Conservation (phyloP, 2,113 vertebrate species). For the Gallinago undulata region DNA sequence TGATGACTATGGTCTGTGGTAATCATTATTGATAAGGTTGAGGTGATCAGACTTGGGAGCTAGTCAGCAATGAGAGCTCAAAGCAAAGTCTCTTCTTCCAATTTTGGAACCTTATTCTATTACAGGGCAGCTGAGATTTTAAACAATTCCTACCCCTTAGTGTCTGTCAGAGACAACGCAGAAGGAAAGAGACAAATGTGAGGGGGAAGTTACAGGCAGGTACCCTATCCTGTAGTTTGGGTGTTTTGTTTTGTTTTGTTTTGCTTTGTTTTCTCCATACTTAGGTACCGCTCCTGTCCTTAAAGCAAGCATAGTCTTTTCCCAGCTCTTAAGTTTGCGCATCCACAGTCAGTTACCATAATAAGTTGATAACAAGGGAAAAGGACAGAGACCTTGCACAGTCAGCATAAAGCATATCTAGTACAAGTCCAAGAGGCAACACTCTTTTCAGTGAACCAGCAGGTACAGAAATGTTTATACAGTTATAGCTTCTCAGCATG, state of each 20-base stretch:
- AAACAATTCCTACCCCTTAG: neutral
- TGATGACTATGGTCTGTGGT: neutral
- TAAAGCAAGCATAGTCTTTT: neutral
- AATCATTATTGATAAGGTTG: neutral
- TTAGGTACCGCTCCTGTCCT: neutral
- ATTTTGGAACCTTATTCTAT: neutral
- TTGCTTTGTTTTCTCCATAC: neutral
- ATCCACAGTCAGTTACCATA: neutral
- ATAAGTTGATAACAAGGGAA: neutral
- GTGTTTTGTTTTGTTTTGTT: neutral
- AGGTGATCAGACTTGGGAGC: neutral
- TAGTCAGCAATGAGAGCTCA: neutral
- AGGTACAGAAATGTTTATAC: neutral
- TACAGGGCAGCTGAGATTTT: neutral
- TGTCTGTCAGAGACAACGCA: neutral
- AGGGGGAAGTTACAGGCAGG: neutral
- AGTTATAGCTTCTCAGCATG: neutral
- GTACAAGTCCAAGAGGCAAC: neutral
- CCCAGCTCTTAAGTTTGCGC: neutral
- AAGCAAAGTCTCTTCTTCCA: neutral
- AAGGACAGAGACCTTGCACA: neutral
- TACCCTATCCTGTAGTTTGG: neutral
- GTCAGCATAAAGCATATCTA: neutral
- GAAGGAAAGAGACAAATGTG: neutral
- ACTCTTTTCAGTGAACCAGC: neutral